Conservation (phyloP, 2,797 vertebrate genomes). For the Coregonus ussuriensis region DNA sequence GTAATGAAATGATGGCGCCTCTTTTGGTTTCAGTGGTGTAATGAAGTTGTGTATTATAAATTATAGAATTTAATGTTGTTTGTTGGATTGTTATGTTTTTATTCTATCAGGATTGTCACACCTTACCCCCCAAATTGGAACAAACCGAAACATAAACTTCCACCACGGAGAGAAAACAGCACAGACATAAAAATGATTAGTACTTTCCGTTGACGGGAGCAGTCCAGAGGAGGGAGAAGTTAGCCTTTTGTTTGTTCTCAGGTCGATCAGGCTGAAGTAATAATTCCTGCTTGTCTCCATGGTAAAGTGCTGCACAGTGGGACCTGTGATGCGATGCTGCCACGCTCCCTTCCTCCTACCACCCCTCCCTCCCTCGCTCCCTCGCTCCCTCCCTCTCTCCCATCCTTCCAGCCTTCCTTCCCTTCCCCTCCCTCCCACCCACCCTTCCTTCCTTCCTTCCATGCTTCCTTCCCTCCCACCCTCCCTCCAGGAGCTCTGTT, state of each 20-base stretch:
- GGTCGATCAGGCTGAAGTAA: not conserved
- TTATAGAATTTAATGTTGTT: not conserved
- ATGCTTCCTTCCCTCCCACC: not conserved
- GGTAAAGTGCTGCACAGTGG: not conserved
- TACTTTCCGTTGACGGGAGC: not conserved
- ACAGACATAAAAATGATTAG: not conserved
- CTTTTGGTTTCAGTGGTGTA: not conserved
- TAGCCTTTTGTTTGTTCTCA: not conserved
- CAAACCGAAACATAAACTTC: too few species aligned
- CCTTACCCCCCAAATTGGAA: not conserved
- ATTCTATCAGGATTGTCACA: not conserved
- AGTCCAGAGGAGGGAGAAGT: not conserved
- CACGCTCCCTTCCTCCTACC: not conserved
- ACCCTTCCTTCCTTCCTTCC: too few species aligned
- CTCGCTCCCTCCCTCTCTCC: conserved; percentile 35
- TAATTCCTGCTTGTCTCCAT: not conserved
- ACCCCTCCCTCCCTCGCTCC: not conserved
- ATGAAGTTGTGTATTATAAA: not conserved
- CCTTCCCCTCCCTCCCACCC: conserved; percentile 10
- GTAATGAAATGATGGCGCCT: not conserved
- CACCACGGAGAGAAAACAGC: not conserved
- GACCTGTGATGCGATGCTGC: not conserved
- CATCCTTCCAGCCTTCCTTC: too few species aligned
- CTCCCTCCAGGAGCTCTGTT: conserved; percentile 54
- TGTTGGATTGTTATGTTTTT: not conserved